These are phyloP conservation scores for Piprites chloris DNA, from an alignment of 2,113 vertebrate species.

Conservation along the genomic window DNA sequence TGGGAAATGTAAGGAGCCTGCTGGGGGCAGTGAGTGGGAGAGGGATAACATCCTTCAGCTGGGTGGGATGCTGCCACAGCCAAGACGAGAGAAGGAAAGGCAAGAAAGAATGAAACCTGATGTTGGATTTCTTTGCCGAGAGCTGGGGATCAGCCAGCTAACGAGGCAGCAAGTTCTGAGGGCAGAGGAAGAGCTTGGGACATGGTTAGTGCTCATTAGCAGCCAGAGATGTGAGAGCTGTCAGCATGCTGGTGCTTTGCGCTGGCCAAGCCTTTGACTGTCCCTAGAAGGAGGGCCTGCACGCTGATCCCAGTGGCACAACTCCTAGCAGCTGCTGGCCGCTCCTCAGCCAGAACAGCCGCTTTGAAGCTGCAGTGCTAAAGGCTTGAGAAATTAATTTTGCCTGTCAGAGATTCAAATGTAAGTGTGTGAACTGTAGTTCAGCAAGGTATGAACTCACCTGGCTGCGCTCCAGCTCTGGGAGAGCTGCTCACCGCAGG, in stretches of 20 bases:
- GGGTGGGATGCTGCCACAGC: background rate
- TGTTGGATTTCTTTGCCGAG: background rate
- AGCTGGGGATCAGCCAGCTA: background rate
- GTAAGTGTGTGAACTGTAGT: background rate
- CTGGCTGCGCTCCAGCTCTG: constrained; percentile 5
- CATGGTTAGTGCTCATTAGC: background rate
- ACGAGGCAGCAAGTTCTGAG: constrained; percentile 18
- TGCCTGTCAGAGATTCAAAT: constrained; percentile 58
- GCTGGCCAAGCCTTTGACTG: background rate
- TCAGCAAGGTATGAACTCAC: constrained; percentile 32
- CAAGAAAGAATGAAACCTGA: background rate
- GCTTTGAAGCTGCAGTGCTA: constrained; percentile 35
- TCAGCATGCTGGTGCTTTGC: background rate
- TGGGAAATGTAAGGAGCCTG: background rate
- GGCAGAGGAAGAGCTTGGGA: background rate
- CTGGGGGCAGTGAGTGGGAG: background rate
- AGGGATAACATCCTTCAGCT: background rate
- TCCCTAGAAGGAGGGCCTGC: background rate
- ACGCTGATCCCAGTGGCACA: background rate
- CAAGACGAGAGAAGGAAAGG: background rate
- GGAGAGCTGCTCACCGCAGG: background rate
- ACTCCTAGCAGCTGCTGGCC: background rate
- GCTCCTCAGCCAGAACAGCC: constrained; percentile 13
- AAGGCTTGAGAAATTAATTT: constrained; percentile 72
- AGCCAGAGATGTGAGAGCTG: background rate